phyloP scores from a whole-genome alignment of 2,888 invertebrate species.

The Litoditis marina region DNA sequence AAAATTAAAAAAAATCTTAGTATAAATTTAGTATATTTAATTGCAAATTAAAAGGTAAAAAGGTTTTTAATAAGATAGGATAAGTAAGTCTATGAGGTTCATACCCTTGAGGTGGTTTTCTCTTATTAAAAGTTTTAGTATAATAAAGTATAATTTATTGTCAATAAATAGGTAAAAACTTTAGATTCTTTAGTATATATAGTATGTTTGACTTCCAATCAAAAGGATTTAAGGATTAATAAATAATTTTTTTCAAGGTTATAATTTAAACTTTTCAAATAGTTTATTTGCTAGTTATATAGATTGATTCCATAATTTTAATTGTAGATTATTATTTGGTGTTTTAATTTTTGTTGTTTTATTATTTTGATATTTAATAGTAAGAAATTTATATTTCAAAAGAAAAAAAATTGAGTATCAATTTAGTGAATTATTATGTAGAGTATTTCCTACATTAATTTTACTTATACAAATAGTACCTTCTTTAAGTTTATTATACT shows the following conservation, averaged over 20 bases:
- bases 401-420: constrained; percentile 49
- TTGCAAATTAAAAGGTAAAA: constrained; percentile 46
- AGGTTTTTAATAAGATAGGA: constrained; percentile 45
- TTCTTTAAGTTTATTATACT: constrained; percentile 51
- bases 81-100: constrained; percentile 47
- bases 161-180: constrained; percentile 42
- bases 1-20: constrained; percentile 36
- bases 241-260: constrained; percentile 47
- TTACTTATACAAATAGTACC: constrained; percentile 56
- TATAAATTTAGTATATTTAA: constrained; percentile 46
- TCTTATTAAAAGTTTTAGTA: constrained; percentile 51
- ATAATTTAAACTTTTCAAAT: constrained; percentile 44
- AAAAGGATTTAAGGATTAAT: constrained; percentile 41
- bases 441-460: constrained; percentile 56
- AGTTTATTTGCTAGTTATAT: constrained; percentile 44
- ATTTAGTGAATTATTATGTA: constrained; percentile 53
- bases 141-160: constrained; percentile 49
- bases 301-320: constrained; percentile 47
- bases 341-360: constrained; percentile 44
- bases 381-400: constrained; percentile 38
- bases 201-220: constrained; percentile 50
- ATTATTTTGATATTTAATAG: constrained; percentile 38
- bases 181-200: constrained; percentile 45
- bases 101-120: constrained; percentile 47
- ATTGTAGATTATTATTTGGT: constrained; percentile 46